Evolutionary conservation across 2,888 invertebrate genomes (phyloP).

Genomic region (Erynnis tages): DNA sequence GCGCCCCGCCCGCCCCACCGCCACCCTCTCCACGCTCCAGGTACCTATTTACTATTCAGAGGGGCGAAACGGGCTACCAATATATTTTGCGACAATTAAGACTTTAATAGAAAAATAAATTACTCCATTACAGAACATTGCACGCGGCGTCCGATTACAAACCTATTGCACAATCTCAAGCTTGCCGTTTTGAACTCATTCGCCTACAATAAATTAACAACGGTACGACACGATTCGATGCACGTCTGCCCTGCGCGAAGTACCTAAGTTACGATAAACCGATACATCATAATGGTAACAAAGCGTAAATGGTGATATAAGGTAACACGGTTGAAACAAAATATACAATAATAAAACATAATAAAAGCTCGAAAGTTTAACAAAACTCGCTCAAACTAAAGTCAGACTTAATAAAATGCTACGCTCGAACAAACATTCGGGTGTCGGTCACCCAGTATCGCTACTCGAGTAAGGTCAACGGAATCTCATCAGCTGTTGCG

Average conservation of each 20-base stretch:
- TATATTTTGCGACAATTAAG: slow-evolving; percentile 78
- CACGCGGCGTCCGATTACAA: slow-evolving; percentile 53
- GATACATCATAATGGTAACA: slow-evolving; percentile 68
- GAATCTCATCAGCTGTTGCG: slow-evolving; percentile 37
- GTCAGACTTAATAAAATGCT: slow-evolving; percentile 67
- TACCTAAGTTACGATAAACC: slow-evolving; percentile 38
- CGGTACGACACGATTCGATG: slow-evolving; percentile 33
- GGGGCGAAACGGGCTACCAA: slow-evolving; percentile 72
- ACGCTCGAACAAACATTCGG: slow-evolving; percentile 57
- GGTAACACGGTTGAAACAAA: slow-evolving; percentile 50
- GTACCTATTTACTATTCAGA: slow-evolving; percentile 76
- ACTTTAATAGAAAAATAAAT: slow-evolving; percentile 69
- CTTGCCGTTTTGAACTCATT: slow-evolving; percentile 34
- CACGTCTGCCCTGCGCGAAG: slow-evolving; percentile 43
- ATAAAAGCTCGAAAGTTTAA: slow-evolving; percentile 47
- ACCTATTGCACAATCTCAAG: slow-evolving; percentile 46
- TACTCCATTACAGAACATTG: slow-evolving; percentile 55
- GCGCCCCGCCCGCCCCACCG: slow-evolving; percentile 41
- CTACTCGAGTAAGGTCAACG: slow-evolving; percentile 37
- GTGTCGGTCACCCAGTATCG: slow-evolving; percentile 37
- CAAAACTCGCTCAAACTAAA: slow-evolving; percentile 52
- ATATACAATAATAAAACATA: slow-evolving; percentile 55
- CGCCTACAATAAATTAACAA: slow-evolving; percentile 42
- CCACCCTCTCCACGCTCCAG: slow-evolving; percentile 41
- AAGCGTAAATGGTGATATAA: slow-evolving; percentile 56